phyloP scores from a whole-genome alignment of 2,797 vertebrate genomes.

The Acestrorhynchus altus region DNA sequence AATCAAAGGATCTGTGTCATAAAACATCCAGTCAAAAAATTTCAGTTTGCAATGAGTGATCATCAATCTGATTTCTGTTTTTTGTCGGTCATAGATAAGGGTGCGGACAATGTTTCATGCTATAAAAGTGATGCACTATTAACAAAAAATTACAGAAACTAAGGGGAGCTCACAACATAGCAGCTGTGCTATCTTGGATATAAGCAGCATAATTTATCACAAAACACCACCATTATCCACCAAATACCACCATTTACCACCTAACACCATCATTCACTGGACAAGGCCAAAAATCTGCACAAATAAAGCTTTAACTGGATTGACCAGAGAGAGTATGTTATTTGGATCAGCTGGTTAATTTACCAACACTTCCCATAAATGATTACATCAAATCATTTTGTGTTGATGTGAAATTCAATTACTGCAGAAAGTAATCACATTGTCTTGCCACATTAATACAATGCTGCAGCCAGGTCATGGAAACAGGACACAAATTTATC shows the following conservation, averaged over 20 bases:
- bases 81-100: no score
- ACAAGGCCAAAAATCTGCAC: not conserved
- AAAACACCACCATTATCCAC: not conserved
- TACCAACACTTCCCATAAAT: not conserved
- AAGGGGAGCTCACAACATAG: no score
- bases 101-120: no score
- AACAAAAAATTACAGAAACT: no score
- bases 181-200: no score
- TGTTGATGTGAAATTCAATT: not conserved
- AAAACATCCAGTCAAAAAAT: no score
- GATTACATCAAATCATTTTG: not conserved
- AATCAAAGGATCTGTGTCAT: no score
- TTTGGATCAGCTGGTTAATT: constrained; percentile 29
- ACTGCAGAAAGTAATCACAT: not conserved
- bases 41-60: no score
- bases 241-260: not conserved
- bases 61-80: no score
- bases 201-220: not conserved
- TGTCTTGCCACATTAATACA: not conserved
- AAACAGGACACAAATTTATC: constrained; percentile 8
- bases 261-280: not conserved
- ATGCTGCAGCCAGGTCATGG: not conserved
- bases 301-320: not conserved
- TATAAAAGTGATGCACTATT: no score
- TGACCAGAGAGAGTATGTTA: not conserved